Base-by-base conservation (phyloP, 37 sponge, comb jelly and placozoan species). In the Agelas oroides region DNA sequence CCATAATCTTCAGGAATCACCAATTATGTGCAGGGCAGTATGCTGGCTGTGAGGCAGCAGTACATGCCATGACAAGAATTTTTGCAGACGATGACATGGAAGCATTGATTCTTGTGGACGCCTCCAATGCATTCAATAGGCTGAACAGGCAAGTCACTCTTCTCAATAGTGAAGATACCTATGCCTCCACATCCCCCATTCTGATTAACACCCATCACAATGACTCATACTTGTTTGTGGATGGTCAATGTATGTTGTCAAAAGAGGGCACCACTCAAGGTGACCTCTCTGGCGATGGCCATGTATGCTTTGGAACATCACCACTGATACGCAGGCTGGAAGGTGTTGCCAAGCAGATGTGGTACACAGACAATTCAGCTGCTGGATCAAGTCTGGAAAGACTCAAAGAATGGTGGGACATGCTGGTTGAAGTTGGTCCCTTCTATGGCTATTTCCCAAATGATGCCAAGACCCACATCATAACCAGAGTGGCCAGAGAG, bases 341-440 rank as follows among this genome's bases (percentile, higher is more conserved):
- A n/a, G n/a, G n/a, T n/a, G n/a, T n/a, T n/a, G n/a, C n/a, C n/a
- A 88, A 74, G 28, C 82, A 88, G 54, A 59, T 67, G 21, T 88
- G 89, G 89, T 82, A 88, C 82, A 83, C 89, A 52, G 89, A 88
- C 56, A 83, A 82, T 56, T 73, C 83, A n/a, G n/a, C n/a, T n/a
- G n/a, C n/a, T n/a, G n/a, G n/a, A n/a, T n/a, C n/a, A n/a, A n/a
- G n/a, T n/a, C 13, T 70, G 23, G 88, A 40, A 64, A n/a, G n/a
- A n/a, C n/a, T n/a, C n/a, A n/a, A n/a, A n/a, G n/a, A n/a, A n/a
- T n/a, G n/a, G n/a, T n/a, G n/a, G n/a, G n/a, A n/a, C n/a, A n/a
- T n/a, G n/a, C n/a, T n/a, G n/a, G n/a, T n/a, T n/a, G n/a, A n/a
- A n/a, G n/a, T n/a, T n/a, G n/a, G n/a, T n/a, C n/a, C n/a, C n/a